phyloP scores from a whole-genome alignment of 2,113 vertebrate species.

The Brienomyrus brachyistius region DNA sequence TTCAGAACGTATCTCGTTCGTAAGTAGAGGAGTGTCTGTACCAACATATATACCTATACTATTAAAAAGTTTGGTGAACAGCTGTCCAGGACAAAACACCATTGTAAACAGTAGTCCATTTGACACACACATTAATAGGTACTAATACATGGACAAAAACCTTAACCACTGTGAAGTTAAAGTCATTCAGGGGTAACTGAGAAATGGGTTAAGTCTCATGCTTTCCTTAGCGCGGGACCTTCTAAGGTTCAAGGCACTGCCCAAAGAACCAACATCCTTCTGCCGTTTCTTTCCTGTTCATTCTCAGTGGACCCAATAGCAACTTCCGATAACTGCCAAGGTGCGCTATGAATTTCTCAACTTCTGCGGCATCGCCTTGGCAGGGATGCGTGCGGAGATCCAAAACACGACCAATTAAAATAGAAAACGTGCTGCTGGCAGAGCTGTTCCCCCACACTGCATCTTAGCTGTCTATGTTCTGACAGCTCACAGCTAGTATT shows the following conservation, averaged over 20 bases:
- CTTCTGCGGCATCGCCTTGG: not conserved
- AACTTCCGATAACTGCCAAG: not conserved
- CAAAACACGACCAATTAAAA: not conserved
- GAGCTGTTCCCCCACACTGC: not conserved
- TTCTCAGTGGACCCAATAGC: not conserved
- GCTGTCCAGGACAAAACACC: not conserved
- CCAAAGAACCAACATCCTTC: no score
- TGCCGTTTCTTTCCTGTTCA: not conserved
- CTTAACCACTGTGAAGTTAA: not conserved
- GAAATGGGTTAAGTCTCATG: not conserved
- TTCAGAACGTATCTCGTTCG: no score
- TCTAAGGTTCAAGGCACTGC: not conserved
- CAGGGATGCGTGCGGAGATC: not conserved
- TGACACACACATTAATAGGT: not conserved
- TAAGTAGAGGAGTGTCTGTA: no score
- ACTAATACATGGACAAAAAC: not conserved
- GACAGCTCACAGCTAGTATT: not conserved
- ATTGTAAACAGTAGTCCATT: not conserved
- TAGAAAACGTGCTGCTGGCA: not conserved
- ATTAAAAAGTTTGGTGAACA: not conserved
- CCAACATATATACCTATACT: not conserved
- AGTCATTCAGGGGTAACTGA: not conserved
- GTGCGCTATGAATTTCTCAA: not conserved
- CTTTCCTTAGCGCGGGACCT: not conserved
- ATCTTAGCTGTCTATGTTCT: not conserved